phyloP scores from a whole-genome alignment of 1,140 invertebrate species.

The Saccostrea cuccullata region DNA sequence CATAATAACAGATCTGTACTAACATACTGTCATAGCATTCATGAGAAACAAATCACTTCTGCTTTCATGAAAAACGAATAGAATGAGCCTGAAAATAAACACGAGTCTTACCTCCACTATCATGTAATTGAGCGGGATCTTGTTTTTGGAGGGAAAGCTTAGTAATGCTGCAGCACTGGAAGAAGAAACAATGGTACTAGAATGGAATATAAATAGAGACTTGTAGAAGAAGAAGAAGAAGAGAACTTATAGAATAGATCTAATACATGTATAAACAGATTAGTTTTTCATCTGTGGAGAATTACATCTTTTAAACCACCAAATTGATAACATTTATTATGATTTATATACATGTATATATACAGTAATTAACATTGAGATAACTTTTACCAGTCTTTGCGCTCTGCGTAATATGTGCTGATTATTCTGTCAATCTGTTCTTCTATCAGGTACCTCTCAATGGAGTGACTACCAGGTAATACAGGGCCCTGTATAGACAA shows the following conservation, averaged over 20 bases:
- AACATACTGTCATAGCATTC: no score
- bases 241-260: no score
- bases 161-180: conserved; percentile 91
- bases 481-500: conserved; percentile 77
- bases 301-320: no score
- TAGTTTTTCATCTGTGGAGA: no score
- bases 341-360: no score
- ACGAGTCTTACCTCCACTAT: conserved; percentile 89
- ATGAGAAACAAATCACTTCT: no score
- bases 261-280: no score
- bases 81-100: not conserved
- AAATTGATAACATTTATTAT: no score
- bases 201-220: no score
- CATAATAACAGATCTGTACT: no score
- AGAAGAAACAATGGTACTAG: conserved; percentile 54
- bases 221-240: no score
- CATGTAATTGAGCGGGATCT: conserved; percentile 98
- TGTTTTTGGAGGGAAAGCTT: conserved; percentile 94
- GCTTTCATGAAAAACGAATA: no score
- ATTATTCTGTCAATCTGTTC: conserved; percentile 97
- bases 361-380: not conserved
- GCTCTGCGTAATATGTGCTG: conserved; percentile 91
- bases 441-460: conserved; percentile 98
- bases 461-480: conserved; percentile 96
- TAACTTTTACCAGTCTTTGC: conserved; percentile 92